phyloP scores from a whole-genome alignment of 2,113 vertebrate genomes.

The Brachyhypopomus gauderio region DNA sequence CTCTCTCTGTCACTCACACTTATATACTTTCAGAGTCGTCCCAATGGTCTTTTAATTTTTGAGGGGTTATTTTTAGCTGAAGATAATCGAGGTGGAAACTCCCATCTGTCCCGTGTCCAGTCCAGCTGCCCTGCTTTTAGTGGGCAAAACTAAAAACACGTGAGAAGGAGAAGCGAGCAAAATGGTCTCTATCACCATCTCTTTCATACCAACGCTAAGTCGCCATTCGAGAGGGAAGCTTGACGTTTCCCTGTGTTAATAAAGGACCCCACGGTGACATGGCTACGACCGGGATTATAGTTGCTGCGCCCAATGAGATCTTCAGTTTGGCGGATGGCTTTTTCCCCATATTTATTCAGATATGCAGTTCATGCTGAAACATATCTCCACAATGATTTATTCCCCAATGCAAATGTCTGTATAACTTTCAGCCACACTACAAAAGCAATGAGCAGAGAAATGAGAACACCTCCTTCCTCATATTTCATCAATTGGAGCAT shows the following conservation, averaged over 20 bases:
- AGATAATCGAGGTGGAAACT: conserved; percentile 84
- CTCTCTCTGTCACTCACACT: conserved; percentile 47
- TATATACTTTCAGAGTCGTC: conserved; percentile 69
- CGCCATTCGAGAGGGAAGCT: conserved; percentile 12
- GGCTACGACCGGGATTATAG: neutral
- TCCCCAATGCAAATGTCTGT: neutral
- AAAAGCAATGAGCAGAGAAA: conserved; percentile 14
- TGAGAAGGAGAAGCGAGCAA: neutral
- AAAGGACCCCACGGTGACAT: neutral
- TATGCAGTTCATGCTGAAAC: neutral
- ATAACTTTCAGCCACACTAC: neutral
- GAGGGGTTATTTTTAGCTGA: conserved; percentile 77
- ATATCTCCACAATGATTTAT: neutral
- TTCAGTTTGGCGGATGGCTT: neutral
- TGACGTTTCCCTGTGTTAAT: conserved; percentile 14
- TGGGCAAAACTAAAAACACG: conserved; percentile 51
- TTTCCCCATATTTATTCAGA: too few relatives aligned
- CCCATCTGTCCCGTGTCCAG: conserved; percentile 80
- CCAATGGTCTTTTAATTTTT: conserved; percentile 80
- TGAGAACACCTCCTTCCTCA: neutral
- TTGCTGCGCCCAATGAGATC: neutral
- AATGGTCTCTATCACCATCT: conserved; percentile 37
- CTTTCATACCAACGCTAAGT: conserved; percentile 6
- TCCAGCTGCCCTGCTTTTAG: conserved; percentile 79
- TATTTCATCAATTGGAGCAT: conserved; percentile 4